These are phyloP conservation scores for Drosophila nannoptera DNA, from an alignment of 1,140 invertebrate species.

Conservation along the genomic window DNA sequence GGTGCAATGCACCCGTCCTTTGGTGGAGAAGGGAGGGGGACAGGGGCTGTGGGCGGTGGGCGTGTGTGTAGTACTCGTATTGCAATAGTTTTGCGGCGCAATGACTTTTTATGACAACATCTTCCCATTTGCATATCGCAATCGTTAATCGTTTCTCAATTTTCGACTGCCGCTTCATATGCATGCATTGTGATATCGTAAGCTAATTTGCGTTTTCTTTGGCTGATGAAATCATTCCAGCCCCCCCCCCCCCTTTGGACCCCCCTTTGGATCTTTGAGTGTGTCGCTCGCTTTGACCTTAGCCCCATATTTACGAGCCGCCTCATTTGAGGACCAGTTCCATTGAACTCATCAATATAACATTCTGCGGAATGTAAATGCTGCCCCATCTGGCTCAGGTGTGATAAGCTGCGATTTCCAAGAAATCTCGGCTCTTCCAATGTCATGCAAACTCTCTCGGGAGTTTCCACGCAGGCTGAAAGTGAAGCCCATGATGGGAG, in stretches of 20 bases:
- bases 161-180: constrained; percentile 48
- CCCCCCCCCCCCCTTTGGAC: not conserved
- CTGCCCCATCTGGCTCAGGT: constrained; percentile 6
- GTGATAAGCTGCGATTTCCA: constrained; percentile 29
- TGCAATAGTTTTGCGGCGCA: constrained; percentile 67
- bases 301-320: constrained; percentile 21
- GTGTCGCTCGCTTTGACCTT: constrained; percentile 27
- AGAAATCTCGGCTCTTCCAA: constrained; percentile 9
- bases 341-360: constrained; percentile 58
- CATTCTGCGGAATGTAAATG: constrained; percentile 28
- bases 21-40: not conserved
- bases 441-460: not conserved
- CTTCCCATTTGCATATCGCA: constrained; percentile 45
- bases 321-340: constrained; percentile 40
- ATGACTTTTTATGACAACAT: constrained; percentile 49
- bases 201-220: constrained; percentile 43
- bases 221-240: constrained; percentile 64
- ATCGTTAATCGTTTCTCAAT: constrained; percentile 53
- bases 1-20: constrained; percentile 36
- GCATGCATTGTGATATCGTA: constrained; percentile 46
- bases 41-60: not conserved
- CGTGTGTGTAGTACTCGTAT: constrained; percentile 9
- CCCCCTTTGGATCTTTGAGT: constrained; percentile 15
- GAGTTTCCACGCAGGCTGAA: not conserved
- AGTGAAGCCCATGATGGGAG: not conserved